Percentiles rank a stretch among this genome's conserved stretches.
Evolutionary conservation across 2,888 invertebrate species (phyloP).

Genomic region (Mimumesa dahlbomi): DNA sequence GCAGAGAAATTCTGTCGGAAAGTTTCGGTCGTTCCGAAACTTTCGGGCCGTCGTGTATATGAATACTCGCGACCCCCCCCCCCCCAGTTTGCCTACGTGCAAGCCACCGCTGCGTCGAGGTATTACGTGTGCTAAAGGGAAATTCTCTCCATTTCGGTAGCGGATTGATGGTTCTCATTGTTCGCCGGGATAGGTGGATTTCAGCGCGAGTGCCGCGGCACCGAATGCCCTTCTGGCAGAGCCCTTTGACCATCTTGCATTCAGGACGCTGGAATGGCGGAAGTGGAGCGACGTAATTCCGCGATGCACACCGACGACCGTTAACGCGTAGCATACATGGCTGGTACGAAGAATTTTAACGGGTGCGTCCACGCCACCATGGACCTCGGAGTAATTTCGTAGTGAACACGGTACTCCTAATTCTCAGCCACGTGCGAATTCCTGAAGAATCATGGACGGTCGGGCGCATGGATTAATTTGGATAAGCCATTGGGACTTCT

Average conservation of each 20-base stretch:
- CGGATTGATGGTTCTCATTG: constrained; percentile 74
- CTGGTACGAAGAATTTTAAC: constrained; percentile 48
- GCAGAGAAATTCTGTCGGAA: too few relatives aligned
- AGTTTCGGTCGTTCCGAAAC: background rate
- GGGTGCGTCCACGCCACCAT: constrained; percentile 1
- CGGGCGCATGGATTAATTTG: too few relatives aligned
- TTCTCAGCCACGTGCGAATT: too few relatives aligned
- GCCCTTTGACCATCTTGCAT: constrained; percentile 62
- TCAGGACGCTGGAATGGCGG: constrained; percentile 53
- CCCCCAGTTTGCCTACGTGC: too few relatives aligned
- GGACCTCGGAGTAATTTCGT: too few relatives aligned
- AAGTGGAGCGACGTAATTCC: constrained; percentile 52
- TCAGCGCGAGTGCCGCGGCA: constrained; percentile 47
- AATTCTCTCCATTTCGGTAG: constrained; percentile 60
- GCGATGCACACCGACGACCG: constrained; percentile 27
- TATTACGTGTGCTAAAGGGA: constrained; percentile 7
- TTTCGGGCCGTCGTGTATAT: constrained; percentile 6
- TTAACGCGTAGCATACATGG: constrained; percentile 43
- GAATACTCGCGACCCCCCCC: too few relatives aligned
- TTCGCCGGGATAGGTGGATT: constrained; percentile 68
- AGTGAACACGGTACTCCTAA: too few relatives aligned
- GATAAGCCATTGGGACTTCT: too few relatives aligned
- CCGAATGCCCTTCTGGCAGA: constrained; percentile 41
- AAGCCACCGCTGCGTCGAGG: background rate
- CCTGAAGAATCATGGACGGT: too few relatives aligned